Evolutionary conservation across 2,888 invertebrate genomes (phyloP).

Genomic region (Phengaris alcon): DNA sequence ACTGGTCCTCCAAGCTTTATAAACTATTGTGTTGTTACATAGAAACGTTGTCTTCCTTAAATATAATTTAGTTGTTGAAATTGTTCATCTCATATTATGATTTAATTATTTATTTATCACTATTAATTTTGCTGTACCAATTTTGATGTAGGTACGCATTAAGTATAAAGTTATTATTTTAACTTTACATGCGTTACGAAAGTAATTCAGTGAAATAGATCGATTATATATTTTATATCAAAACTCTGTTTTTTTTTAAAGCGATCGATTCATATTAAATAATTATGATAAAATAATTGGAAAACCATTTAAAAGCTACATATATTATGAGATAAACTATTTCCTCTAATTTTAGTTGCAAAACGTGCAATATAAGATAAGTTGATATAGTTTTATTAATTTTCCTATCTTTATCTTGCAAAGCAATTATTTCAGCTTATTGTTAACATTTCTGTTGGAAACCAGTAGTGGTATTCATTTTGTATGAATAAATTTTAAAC

Average conservation of each 20-base stretch:
- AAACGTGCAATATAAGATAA: constrained; percentile 29
- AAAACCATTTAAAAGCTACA: not conserved
- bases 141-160: too few relatives aligned
- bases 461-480: constrained; percentile 65
- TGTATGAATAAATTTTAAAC: constrained; percentile 70
- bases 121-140: too few relatives aligned
- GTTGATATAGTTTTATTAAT: constrained; percentile 31
- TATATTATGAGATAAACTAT: constrained; percentile 9
- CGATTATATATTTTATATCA: too few relatives aligned
- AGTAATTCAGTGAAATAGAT: too few relatives aligned
- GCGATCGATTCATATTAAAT: too few relatives aligned
- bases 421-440: constrained; percentile 58
- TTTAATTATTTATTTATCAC: too few relatives aligned
- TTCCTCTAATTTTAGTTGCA: constrained; percentile 21
- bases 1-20: constrained; percentile 24
- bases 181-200: too few relatives aligned
- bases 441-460: constrained; percentile 59
- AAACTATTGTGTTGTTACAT: constrained; percentile 29
- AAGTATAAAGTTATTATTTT: too few relatives aligned
- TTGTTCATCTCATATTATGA: constrained; percentile 13
- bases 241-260: too few relatives aligned
- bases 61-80: not conserved
- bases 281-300: too few relatives aligned
- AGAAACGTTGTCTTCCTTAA: constrained; percentile 26
- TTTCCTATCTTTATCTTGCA: constrained; percentile 47